phyloP scores from a whole-genome alignment of 1,140 invertebrate genomes.

The Rhopalosiphum maidis region DNA sequence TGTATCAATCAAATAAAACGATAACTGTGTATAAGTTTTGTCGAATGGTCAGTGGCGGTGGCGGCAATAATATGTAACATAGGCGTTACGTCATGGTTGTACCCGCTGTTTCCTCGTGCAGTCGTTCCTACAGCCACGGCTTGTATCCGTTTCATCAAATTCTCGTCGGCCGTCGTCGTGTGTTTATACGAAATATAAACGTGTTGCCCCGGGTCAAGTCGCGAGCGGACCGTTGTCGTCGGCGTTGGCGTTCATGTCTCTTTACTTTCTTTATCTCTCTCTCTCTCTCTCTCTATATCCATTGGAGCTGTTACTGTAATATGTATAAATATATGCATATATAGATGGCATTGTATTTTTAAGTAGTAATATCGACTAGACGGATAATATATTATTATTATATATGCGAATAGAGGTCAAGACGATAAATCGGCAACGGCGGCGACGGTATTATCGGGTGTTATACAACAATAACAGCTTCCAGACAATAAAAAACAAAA shows the following conservation, averaged over 20 bases:
- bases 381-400: not conserved
- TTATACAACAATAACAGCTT: conserved; percentile 27
- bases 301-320: not conserved
- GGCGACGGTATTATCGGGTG: not conserved
- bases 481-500: conserved; percentile 26
- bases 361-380: not conserved
- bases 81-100: not conserved
- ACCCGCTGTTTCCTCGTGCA: not conserved
- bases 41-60: not conserved
- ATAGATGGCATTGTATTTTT: not conserved
- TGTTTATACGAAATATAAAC: not conserved
- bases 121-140: not conserved
- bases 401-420: not conserved
- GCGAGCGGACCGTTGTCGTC: not conserved
- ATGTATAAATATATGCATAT: not conserved
- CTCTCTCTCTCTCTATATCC: not conserved
- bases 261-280: not conserved
- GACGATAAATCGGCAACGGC: not conserved
- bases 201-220: conserved; percentile 43
- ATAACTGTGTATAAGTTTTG: not conserved
- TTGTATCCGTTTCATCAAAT: conserved; percentile 20
- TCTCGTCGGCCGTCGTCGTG: not conserved
- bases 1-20: not conserved
- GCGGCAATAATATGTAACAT: conserved; percentile 10
- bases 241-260: conserved; percentile 17